These are phyloP conservation scores for Aricia agestis DNA, from an alignment of 1,140 invertebrate species.

Conservation along the genomic window DNA sequence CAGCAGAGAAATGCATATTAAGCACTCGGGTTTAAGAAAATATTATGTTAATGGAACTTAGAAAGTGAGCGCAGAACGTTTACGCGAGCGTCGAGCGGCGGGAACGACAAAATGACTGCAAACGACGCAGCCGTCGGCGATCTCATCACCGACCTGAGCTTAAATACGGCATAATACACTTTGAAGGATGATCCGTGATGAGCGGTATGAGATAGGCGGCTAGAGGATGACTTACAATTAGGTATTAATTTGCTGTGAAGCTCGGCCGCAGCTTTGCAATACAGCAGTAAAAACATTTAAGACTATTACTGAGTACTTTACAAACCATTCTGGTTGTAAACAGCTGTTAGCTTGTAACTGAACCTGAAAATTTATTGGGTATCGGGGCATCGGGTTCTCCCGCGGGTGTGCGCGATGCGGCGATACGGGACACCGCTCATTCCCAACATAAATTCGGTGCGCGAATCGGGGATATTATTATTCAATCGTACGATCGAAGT, in stretches of 20 bases:
- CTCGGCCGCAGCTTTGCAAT: too few species aligned
- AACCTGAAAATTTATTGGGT: conserved; percentile 57
- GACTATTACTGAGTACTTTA: not conserved
- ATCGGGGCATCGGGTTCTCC: conserved; percentile 53
- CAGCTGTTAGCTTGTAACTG: conserved; percentile 40
- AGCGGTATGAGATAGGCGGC: not conserved
- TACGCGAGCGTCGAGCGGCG: not conserved
- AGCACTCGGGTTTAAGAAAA: not conserved
- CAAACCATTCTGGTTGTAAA: not conserved
- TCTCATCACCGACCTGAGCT: not conserved
- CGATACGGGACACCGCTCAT: conserved; percentile 68
- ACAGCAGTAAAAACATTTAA: not conserved
- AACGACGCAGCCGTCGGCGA: conserved; percentile 5
- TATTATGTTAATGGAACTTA: conserved; percentile 14
- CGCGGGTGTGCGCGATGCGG: conserved; percentile 50
- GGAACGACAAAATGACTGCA: not conserved
- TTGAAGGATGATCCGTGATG: not conserved
- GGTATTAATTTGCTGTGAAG: not conserved
- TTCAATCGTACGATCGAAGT: conserved; percentile 72
- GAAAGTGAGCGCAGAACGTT: conserved; percentile 10
- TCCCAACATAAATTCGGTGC: conserved; percentile 74
- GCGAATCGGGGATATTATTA: conserved; percentile 73
- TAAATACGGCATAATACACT: not conserved
- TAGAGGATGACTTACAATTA: not conserved
- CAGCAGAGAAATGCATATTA: conserved; percentile 1